Base-by-base conservation (phyloP, 2,888 invertebrate species). In the Synanthedon formicaeformis region DNA sequence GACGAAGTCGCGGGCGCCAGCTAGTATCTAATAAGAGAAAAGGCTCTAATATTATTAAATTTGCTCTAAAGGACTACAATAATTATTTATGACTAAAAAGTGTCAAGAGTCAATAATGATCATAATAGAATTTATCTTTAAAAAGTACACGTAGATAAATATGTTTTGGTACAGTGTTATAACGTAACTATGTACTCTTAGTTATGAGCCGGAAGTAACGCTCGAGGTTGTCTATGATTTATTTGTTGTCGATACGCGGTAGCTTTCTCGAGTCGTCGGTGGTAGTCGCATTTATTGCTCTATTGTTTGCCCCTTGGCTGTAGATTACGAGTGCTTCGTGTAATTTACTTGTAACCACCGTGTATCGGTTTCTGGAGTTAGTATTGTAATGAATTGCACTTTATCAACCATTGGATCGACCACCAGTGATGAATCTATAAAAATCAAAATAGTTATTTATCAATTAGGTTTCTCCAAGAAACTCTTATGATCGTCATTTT, bases 271-370 rank as follows among this genome's bases (percentile, higher is more conserved):
- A 64, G 62, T 64, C 62, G 70, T 71, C 67, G 71, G 67, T 61
- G 71, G 69, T 67, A 67, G 72, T 75, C 68, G 69, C 73, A 65
- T 75, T 85, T 85, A 85, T 81, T 75, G 77, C 83, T 81, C 82
- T 81, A 85, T 86, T 86, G 85, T 85, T 81, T 73, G 74, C 74
- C 74, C 68, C 69, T 69, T 60, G 61, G 69, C 75, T 70, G 70
- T 67, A 67, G 69, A 75, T 78, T 76, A 71, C 65, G 62, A 67
- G 65, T 69, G 69, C 70, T 69, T 65, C 65, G 60, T 67, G 75
- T 77, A 77, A 81, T 80, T 81, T 78, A 75, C 71, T 75, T 71
- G 75, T 71, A 76, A 75, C 78, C 76, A 69, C 74, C 59, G 66
- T 67, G 69, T 68, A 70, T 71, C 73, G 69, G 69, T 62, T 71